A percentile compares a stretch with the other conserved stretches of the same genome.
phyloP scores from a whole-genome alignment of 2,113 vertebrate species.

The Carassius auratus region DNA sequence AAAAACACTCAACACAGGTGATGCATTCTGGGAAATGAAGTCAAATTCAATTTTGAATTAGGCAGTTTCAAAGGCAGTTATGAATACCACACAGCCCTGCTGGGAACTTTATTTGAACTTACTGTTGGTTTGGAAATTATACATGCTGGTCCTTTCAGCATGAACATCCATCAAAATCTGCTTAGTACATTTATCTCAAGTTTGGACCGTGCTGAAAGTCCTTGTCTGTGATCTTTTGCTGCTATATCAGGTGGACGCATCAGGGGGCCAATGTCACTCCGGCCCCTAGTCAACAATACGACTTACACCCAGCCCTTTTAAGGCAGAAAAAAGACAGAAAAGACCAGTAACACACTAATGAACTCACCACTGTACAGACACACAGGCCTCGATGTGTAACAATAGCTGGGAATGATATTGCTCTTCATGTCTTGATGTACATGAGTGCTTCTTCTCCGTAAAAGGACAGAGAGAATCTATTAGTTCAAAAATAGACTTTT shows the following conservation, averaged over 20 bases:
- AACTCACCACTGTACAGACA: not conserved
- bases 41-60: not conserved
- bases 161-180: slow-evolving; percentile 4
- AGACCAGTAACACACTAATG: not conserved
- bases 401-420: slow-evolving; percentile 41
- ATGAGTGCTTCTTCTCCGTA: slow-evolving; percentile 54
- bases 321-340: slow-evolving; percentile 55
- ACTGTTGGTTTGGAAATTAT: not conserved
- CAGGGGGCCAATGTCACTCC: slow-evolving; percentile 43
- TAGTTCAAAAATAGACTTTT: slow-evolving; percentile 40
- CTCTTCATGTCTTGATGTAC: slow-evolving; percentile 50
- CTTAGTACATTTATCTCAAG: not conserved
- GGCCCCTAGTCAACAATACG: slow-evolving; percentile 60
- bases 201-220: not conserved
- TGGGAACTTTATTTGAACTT: slow-evolving; percentile 20
- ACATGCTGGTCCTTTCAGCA: not conserved
- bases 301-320: slow-evolving; percentile 74
- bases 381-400: slow-evolving; percentile 8
- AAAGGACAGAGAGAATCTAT: slow-evolving; percentile 48
- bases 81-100: not conserved
- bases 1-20: not conserved
- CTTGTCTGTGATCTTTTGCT: not conserved
- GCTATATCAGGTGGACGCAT: slow-evolving; percentile 27
- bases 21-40: not conserved
- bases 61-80: not conserved